Evolutionary conservation across 1,140 invertebrate species (phyloP), one percentile per base, ranked within the genome.

Genomic region (Drosophila oshimai): DNA sequence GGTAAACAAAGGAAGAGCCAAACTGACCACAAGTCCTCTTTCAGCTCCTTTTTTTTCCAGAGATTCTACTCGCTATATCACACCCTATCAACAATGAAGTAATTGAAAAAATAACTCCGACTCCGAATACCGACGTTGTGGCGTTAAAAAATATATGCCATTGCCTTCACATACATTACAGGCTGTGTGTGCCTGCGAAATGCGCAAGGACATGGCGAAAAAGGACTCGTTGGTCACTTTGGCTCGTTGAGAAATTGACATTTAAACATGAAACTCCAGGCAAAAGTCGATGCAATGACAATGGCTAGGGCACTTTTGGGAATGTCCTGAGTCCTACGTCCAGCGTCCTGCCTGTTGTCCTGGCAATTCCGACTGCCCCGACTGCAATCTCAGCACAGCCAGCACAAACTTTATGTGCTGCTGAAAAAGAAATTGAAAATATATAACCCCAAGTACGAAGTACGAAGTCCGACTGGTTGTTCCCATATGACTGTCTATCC

Each of bases 261-360:
- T 81, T 87, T 87, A 87, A 87, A 87, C 81, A 87, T 81, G 83
- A 81, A 81, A 87, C 86, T 87, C 81, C 69, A 71, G 61, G 61
- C 58, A 78, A 72, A 84, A 75, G 61, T 68, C 80, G 74, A 67
- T 49, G 53, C 67, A 76, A 76, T 74, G 73, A 87, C 81, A 86
- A 87, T 69, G 53, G 61, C 76, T 44, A 33, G 61, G 80, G 75
- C 65, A 86, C 80, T 84, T 80, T 86, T 72, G 50, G 81, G 51
- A 74, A 18, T 31, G 10, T 44, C 41, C 6, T 7, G 20, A 24
- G 10, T 18, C 13, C 15, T 20, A 12, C 12, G 17, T 29, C 24
- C 15, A n/a, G 44, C 29, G 13, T 17, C 17, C 45, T 26, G 50
- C 31, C 34, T 47, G 64, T 29, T 71, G 73, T 65, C 50, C 58